Conservation (phyloP, 2,888 invertebrate genomes). For the Urechis unicinctus region DNA sequence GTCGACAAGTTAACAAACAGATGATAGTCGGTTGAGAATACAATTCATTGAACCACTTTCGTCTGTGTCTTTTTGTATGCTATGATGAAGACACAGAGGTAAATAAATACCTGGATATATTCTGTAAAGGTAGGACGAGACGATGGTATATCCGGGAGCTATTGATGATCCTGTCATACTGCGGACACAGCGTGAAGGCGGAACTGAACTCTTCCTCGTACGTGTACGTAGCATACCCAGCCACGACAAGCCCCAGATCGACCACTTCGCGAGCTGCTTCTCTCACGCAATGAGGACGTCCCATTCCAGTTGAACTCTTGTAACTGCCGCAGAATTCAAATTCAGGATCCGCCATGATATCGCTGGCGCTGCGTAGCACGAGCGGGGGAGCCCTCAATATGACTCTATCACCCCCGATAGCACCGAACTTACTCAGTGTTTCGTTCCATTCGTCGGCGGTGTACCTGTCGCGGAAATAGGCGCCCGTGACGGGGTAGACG, state of each 20-base stretch:
- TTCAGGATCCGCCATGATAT: neutral
- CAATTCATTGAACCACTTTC: no score
- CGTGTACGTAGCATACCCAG: conserved; percentile 23
- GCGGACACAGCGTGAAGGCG: conserved; percentile 25
- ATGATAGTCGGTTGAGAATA: no score
- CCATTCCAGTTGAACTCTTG: neutral
- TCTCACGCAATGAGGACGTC: neutral
- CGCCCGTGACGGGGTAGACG: conserved; percentile 31
- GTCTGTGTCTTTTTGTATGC: no score
- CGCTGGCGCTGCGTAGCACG: conserved; percentile 9
- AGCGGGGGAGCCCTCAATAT: conserved; percentile 27
- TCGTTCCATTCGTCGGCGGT: conserved; percentile 24
- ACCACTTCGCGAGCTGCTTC: conserved; percentile 12
- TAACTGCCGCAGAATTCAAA: neutral
- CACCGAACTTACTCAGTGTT: conserved; percentile 23
- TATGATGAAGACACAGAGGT: no score
- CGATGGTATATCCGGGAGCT: conserved; percentile 24
- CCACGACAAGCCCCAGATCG: conserved; percentile 20
- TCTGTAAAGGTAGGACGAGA: neutral
- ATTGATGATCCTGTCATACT: conserved; percentile 26
- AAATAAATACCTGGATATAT: neutral
- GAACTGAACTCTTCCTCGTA: conserved; percentile 29
- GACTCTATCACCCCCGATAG: conserved; percentile 32
- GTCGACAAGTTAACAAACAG: no score
- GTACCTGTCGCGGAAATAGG: conserved; percentile 31